Conservation (phyloP, 2,888 invertebrate species). For the Xylota segnis region DNA sequence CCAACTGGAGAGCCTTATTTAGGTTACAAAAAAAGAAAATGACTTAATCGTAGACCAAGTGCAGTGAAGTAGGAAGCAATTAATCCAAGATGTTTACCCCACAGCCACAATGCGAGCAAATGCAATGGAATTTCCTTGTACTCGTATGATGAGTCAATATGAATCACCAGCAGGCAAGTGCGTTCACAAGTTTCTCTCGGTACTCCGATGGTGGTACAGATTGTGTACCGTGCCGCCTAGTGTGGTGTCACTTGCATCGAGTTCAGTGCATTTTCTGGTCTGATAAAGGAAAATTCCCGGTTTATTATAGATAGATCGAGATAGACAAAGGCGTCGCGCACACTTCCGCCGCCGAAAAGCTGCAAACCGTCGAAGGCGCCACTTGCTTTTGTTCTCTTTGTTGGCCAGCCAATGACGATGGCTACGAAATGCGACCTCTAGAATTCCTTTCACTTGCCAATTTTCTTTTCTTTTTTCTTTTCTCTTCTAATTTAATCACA, state of each 20-base stretch:
- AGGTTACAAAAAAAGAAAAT: not conserved
- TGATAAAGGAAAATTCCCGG: slow-evolving; percentile 33
- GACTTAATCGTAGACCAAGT: not conserved
- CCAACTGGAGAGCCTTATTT: too few species aligned
- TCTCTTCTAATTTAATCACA: slow-evolving; percentile 68
- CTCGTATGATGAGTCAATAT: not conserved
- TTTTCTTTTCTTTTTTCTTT: slow-evolving; percentile 16
- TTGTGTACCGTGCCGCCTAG: not conserved
- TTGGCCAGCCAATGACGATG: slow-evolving; percentile 62
- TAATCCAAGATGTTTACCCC: slow-evolving; percentile 10
- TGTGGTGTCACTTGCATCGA: slow-evolving; percentile 47
- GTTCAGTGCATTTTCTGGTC: slow-evolving; percentile 34
- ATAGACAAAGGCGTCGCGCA: slow-evolving; percentile 54
- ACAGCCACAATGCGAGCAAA: not conserved
- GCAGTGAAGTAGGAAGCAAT: slow-evolving; percentile 11
- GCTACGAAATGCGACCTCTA: slow-evolving; percentile 60
- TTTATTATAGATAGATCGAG: slow-evolving; percentile 38
- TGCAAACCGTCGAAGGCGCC: slow-evolving; percentile 54
- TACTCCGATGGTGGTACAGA: slow-evolving; percentile 27
- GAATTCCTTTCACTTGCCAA: slow-evolving; percentile 67
- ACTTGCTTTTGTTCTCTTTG: slow-evolving; percentile 67
- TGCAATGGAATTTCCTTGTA: slow-evolving; percentile 40
- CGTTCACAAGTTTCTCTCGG: slow-evolving; percentile 24
- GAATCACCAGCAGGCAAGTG: slow-evolving; percentile 41
- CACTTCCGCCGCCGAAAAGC: slow-evolving; percentile 49